A percentile compares a stretch with the other conserved stretches of the same genome.
Evolutionary conservation across 1,140 invertebrate species (phyloP).

Genomic region (Stenopsyche tienmushanensis): DNA sequence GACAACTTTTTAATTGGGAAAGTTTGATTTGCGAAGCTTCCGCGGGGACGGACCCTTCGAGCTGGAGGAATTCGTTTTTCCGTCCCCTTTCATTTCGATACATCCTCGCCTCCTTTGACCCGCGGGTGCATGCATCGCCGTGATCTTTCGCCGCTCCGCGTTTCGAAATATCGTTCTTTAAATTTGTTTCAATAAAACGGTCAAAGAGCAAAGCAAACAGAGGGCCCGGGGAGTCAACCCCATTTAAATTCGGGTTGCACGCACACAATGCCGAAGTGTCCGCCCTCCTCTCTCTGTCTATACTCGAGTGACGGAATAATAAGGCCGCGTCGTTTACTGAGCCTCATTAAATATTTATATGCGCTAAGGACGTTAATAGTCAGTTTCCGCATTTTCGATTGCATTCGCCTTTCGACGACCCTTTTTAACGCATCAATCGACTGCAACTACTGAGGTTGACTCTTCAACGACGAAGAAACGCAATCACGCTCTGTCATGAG

Average conservation of each 20-base stretch:
- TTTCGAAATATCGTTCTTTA: too few species aligned
- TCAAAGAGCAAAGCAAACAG: too few species aligned
- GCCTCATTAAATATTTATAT: conserved; percentile 27
- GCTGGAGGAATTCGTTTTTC: conserved; percentile 3
- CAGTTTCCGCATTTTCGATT: conserved; percentile 18
- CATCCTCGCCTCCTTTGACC: too few species aligned
- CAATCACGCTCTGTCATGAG: too few species aligned
- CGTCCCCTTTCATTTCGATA: too few species aligned
- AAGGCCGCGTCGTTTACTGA: conserved; percentile 11
- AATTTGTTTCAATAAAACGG: too few species aligned
- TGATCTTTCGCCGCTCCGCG: too few species aligned
- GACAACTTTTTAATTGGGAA: conserved; percentile 42
- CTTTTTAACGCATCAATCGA: background rate
- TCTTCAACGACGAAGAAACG: background rate
- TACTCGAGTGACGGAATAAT: conserved; percentile 8
- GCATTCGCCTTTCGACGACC: background rate
- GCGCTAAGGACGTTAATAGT: conserved; percentile 26
- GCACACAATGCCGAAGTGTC: too few species aligned
- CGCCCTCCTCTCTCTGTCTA: background rate
- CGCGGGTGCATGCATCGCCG: too few species aligned
- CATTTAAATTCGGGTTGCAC: background rate
- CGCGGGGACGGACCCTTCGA: conserved; percentile 7
- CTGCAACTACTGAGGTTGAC: too few species aligned
- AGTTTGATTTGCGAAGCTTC: conserved; percentile 33
- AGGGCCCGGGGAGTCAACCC: too few species aligned